Percentiles rank a stretch among this genome's conserved stretches.
These are phyloP conservation scores for Papilio helenus DNA, from an alignment of 1,140 invertebrate genomes.

Conservation along the genomic window DNA sequence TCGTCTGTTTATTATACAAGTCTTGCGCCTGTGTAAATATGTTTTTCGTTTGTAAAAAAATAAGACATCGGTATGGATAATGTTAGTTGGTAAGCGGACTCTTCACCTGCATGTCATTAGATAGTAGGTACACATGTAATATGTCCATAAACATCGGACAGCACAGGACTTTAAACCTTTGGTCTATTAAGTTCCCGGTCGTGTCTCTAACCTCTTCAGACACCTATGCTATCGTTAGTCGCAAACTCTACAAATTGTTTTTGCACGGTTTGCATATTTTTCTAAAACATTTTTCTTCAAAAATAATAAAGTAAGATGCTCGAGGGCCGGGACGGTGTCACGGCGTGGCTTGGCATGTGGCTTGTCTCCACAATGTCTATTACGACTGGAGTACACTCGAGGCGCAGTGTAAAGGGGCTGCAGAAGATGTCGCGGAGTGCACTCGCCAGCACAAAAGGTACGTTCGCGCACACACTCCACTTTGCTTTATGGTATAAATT, in stretches of 20 bases:
- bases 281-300: neutral
- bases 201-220: neutral
- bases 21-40: neutral
- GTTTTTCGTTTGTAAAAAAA: neutral
- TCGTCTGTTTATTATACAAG: neutral
- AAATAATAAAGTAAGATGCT: neutral
- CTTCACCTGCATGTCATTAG: neutral
- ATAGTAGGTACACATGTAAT: neutral
- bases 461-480: conserved; percentile 10
- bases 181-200: neutral
- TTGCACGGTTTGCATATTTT: neutral
- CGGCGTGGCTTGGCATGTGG: neutral
- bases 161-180: neutral
- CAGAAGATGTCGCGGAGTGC: conserved; percentile 26
- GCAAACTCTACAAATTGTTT: neutral
- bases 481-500: conserved; percentile 5
- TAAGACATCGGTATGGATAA: neutral
- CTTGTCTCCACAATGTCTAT: conserved; percentile 13
- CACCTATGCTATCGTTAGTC: neutral
- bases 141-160: neutral
- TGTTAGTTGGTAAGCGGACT: neutral
- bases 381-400: conserved; percentile 5
- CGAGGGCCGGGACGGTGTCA: neutral
- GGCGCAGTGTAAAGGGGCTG: neutral
- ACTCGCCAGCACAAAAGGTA: conserved; percentile 23